These are phyloP conservation scores for Hydraecia micacea DNA, from an alignment of 2,888 invertebrate genomes.

Conservation along the genomic window DNA sequence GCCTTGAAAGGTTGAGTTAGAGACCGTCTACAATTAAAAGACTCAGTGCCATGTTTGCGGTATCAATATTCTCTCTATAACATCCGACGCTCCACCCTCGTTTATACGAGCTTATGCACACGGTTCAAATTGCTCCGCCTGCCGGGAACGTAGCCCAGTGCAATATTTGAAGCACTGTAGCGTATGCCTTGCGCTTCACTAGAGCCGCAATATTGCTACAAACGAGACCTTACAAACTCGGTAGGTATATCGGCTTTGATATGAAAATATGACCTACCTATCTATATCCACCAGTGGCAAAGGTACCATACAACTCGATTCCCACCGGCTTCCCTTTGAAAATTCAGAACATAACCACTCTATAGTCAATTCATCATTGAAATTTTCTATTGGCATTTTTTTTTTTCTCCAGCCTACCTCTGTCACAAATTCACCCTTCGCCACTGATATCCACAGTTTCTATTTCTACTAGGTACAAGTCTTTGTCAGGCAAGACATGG, in stretches of 20 bases:
- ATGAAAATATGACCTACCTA: not conserved
- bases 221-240: not conserved
- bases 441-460: no score
- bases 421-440: no score
- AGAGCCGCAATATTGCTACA: conserved; percentile 28
- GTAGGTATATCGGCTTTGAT: not conserved
- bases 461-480: not conserved
- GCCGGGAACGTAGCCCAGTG: not conserved
- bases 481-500: not conserved
- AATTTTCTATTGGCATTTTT: no score
- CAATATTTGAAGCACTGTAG: conserved; percentile 32
- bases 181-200: conserved; percentile 32
- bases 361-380: no score
- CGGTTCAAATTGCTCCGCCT: conserved; percentile 17
- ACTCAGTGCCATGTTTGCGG: not conserved
- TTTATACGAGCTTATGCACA: not conserved
- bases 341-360: no score
- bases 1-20: not conserved
- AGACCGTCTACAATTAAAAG: not conserved
- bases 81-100: not conserved
- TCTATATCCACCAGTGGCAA: no score
- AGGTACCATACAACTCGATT: no score
- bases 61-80: not conserved
- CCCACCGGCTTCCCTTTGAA: no score
- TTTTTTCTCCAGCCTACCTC: no score